Percentiles rank a stretch among this genome's conserved stretches.
Conservation (phyloP, 2,888 invertebrate genomes). For the Heliconius aoede region DNA sequence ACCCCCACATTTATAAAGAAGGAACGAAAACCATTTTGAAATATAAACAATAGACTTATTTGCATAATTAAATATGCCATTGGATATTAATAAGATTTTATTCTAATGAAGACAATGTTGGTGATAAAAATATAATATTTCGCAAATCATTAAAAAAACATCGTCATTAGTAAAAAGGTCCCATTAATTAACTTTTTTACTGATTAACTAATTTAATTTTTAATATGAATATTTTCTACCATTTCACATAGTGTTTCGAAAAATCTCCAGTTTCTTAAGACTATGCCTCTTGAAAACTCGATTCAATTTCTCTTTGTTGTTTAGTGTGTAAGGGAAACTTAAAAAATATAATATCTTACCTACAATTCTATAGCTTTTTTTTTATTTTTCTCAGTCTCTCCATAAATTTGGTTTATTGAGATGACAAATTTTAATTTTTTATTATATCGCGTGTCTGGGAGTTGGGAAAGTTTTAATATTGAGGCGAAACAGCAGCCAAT, state of each 20-base stretch:
- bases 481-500: conserved; percentile 12
- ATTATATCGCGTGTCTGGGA: not conserved
- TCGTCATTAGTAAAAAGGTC: not conserved
- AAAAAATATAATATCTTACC: not conserved
- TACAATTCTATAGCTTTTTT: not conserved
- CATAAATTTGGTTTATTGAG: not conserved
- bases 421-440: conserved; percentile 13
- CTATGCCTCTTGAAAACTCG: not conserved
- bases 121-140: not conserved
- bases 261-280: too few relatives aligned
- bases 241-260: not conserved
- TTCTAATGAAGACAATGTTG: not conserved
- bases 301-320: not conserved
- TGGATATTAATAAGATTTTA: not conserved
- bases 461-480: conserved; percentile 13
- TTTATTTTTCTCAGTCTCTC: not conserved
- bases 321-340: not conserved
- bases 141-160: not conserved
- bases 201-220: not conserved
- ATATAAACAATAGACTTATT: not conserved
- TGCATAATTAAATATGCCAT: not conserved
- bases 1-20: too few relatives aligned
- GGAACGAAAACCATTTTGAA: too few relatives aligned
- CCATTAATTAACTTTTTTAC: not conserved
- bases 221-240: not conserved